Percentiles rank a stretch among this genome's conserved stretches.
Evolutionary conservation across 2,888 invertebrate species (phyloP).

Genomic region (Encarsia formosa): DNA sequence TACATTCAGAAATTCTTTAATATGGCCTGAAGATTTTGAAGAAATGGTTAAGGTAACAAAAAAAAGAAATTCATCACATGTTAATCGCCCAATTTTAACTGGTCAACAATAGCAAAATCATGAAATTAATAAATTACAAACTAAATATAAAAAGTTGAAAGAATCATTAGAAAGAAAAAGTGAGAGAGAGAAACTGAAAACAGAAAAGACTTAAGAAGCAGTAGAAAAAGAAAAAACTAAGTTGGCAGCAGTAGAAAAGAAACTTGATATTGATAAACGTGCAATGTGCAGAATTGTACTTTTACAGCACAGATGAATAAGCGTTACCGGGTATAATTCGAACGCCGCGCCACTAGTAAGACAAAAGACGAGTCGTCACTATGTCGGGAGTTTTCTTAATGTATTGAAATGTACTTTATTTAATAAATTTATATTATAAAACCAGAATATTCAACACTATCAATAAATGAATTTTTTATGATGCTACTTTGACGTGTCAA

Average conservation of each 20-base stretch:
- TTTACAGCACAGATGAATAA: no score
- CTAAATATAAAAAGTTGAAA: neutral
- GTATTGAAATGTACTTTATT: no score
- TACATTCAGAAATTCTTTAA: neutral
- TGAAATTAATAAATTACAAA: slow-evolving; percentile 6
- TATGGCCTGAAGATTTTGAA: neutral
- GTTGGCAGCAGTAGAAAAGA: neutral
- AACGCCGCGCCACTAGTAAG: no score
- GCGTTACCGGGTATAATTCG: no score
- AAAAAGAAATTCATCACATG: neutral
- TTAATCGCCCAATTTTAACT: neutral
- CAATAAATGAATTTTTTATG: no score
- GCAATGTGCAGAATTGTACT: no score
- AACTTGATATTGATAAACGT: no score
- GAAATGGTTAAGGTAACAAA: neutral
- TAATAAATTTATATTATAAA: no score
- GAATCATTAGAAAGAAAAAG: slow-evolving; percentile 16
- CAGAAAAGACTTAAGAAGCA: neutral
- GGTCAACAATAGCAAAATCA: neutral
- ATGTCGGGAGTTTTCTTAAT: no score
- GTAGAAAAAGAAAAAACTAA: neutral
- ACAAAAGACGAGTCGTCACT: no score
- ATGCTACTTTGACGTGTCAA: no score
- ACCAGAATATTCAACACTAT: no score
- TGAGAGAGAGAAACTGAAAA: neutral